Conservation (phyloP, 2,888 invertebrate genomes). For the Brenthis daphne region DNA sequence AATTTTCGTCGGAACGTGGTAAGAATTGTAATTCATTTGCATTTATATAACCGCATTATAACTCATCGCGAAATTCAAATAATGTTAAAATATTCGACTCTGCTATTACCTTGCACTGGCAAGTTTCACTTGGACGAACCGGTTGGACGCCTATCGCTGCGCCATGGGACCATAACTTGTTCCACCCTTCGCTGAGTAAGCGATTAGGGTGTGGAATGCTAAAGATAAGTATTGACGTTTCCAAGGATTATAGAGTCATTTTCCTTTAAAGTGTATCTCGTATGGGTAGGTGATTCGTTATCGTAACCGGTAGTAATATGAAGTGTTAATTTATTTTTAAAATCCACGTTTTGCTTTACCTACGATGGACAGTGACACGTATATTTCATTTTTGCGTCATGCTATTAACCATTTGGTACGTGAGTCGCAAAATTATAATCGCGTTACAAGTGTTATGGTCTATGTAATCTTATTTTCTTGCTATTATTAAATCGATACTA, state of each 20-base stretch:
- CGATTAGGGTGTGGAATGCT: constrained; percentile 27
- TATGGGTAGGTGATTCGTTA: neutral
- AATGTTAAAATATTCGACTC: constrained; percentile 22
- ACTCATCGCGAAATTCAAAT: constrained; percentile 22
- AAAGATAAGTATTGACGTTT: constrained; percentile 23
- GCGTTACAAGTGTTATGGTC: neutral
- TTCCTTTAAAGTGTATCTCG: constrained; percentile 6
- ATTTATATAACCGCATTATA: constrained; percentile 1
- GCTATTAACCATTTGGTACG: neutral
- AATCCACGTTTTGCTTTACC: neutral
- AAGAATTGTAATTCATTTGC: constrained; percentile 8
- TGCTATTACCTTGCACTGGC: constrained; percentile 23
- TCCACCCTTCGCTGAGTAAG: constrained; percentile 28
- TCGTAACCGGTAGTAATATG: neutral
- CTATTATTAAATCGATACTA: constrained; percentile 3
- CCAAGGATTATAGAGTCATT: constrained; percentile 11
- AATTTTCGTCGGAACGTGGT: neutral
- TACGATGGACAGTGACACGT: neutral
- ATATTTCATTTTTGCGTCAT: neutral
- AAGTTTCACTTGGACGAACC: constrained; percentile 24
- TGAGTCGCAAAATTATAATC: neutral
- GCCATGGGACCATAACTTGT: constrained; percentile 22
- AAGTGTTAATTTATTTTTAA: constrained; percentile 11
- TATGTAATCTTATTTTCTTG: constrained; percentile 1
- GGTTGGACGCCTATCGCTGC: constrained; percentile 23